Evolutionary conservation across 2,797 vertebrate species (phyloP).

Genomic region (Pseudomugil gertrudae): DNA sequence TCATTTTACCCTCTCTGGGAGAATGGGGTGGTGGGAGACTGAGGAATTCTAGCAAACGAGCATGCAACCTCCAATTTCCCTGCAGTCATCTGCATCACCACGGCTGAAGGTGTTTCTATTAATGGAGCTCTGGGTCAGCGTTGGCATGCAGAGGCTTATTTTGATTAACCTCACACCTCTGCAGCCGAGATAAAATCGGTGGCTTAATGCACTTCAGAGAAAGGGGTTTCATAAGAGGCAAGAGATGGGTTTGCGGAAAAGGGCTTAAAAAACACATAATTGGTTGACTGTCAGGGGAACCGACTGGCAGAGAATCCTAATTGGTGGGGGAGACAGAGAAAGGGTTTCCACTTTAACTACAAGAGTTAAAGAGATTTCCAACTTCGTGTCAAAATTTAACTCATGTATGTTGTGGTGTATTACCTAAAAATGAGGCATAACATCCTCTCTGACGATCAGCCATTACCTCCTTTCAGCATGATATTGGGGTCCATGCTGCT

Average conservation of each 20-base stretch:
- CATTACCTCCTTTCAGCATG: slow-evolving; percentile 31
- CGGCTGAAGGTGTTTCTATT: slow-evolving; percentile 59
- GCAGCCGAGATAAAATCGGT: slow-evolving; percentile 30
- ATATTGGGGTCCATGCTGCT: slow-evolving; percentile 23
- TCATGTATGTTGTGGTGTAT: slow-evolving; percentile 31
- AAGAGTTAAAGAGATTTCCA: slow-evolving; percentile 56
- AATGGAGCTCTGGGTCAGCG: slow-evolving; percentile 53
- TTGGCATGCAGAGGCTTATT: slow-evolving; percentile 48
- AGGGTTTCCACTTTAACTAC: slow-evolving; percentile 33
- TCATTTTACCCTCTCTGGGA: slow-evolving; percentile 69
- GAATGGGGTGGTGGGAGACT: slow-evolving; percentile 41
- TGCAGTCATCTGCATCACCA: slow-evolving; percentile 47
- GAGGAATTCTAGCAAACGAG: slow-evolving; percentile 56
- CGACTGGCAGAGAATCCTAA: slow-evolving; percentile 30
- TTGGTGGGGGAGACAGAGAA: slow-evolving; percentile 11
- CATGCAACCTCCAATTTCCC: slow-evolving; percentile 53
- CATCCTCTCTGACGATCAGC: slow-evolving; percentile 25
- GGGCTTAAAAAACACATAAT: slow-evolving; percentile 59
- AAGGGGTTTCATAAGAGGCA: slow-evolving; percentile 18
- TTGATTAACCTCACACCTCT: slow-evolving; percentile 56
- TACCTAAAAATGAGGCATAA: slow-evolving; percentile 45
- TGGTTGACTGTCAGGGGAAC: slow-evolving; percentile 64
- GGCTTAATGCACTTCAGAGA: slow-evolving; percentile 49
- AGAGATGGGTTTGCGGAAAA: slow-evolving; percentile 40
- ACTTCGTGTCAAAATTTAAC: slow-evolving; percentile 35